Conservation (phyloP, 2,113 vertebrate genomes). For the Heteronetta atricapilla region DNA sequence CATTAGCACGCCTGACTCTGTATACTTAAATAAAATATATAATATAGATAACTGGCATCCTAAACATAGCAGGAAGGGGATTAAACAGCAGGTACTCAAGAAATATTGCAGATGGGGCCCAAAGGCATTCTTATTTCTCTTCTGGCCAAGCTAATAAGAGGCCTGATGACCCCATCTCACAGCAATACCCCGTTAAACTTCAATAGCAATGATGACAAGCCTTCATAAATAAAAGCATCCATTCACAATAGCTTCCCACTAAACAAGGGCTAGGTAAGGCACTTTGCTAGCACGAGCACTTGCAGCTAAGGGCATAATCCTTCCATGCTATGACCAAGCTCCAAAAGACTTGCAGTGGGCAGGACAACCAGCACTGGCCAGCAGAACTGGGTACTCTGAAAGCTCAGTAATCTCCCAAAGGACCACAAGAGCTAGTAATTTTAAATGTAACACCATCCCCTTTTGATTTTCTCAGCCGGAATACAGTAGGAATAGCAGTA, state of each 20-base stretch:
- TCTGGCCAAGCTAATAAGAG: slow-evolving; percentile 25
- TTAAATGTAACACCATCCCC: neutral
- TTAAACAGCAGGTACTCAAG: slow-evolving; percentile 33
- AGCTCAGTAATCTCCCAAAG: neutral
- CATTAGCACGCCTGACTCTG: slow-evolving; percentile 56
- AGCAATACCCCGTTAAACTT: neutral
- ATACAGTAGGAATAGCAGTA: neutral
- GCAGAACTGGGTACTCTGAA: neutral
- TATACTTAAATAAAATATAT: slow-evolving; percentile 37
- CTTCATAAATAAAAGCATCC: slow-evolving; percentile 50
- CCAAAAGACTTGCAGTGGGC: neutral
- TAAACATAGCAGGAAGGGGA: neutral
- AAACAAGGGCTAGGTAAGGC: neutral
- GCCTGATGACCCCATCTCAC: slow-evolving; percentile 28
- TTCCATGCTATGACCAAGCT: fast-evolving
- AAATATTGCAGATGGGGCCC: slow-evolving; percentile 22
- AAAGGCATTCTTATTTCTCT: slow-evolving; percentile 51
- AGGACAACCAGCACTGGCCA: neutral
- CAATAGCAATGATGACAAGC: slow-evolving; percentile 6
- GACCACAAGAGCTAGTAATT: neutral
- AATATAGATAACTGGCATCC: slow-evolving; percentile 21
- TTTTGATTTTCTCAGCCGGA: neutral
- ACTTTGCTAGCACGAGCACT: fast-evolving
- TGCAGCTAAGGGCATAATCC: neutral
- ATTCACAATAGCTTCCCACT: neutral